These are phyloP conservation scores for Neosalanx taihuensis DNA, from an alignment of 2,797 vertebrate genomes.

Conservation along the genomic window DNA sequence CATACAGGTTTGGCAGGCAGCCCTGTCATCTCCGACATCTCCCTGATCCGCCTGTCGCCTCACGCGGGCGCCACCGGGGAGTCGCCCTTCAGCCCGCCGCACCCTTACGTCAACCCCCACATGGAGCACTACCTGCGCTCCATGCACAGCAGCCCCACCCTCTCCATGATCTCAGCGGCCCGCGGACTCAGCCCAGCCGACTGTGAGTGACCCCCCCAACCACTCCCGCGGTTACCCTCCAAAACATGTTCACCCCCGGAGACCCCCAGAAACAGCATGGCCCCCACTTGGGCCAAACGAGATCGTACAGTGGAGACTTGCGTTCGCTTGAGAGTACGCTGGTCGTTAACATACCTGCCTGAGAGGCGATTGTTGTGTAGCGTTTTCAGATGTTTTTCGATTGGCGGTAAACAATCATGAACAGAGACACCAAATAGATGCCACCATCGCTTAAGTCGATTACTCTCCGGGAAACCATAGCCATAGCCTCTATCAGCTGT, in stretches of 20 bases:
- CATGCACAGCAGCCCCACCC: conserved; percentile 89
- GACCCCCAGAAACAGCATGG: too few relatives aligned
- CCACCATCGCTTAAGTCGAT: conserved; percentile 6
- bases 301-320: background rate
- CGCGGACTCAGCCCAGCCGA: conserved; percentile 93
- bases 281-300: background rate
- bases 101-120: conserved; percentile 89
- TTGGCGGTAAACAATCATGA: background rate
- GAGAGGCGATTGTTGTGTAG: background rate
- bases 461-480: conserved; percentile 1
- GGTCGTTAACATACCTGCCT: background rate
- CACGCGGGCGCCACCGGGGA: conserved; percentile 81
- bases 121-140: conserved; percentile 98
- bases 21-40: conserved; percentile 94
- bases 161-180: conserved; percentile 94
- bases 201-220: conserved; percentile 84
- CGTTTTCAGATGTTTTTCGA: conserved; percentile 5
- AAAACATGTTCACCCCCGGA: background rate
- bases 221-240: too few relatives aligned
- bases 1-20: conserved; percentile 86
- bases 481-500: background rate
- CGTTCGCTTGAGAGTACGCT: too few relatives aligned
- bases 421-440: background rate
- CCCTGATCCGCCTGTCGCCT: conserved; percentile 91
- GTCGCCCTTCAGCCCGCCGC: conserved; percentile 84